These are phyloP conservation scores for Labroides dimidiatus DNA, from an alignment of 2,797 vertebrate species.

Conservation along the genomic window DNA sequence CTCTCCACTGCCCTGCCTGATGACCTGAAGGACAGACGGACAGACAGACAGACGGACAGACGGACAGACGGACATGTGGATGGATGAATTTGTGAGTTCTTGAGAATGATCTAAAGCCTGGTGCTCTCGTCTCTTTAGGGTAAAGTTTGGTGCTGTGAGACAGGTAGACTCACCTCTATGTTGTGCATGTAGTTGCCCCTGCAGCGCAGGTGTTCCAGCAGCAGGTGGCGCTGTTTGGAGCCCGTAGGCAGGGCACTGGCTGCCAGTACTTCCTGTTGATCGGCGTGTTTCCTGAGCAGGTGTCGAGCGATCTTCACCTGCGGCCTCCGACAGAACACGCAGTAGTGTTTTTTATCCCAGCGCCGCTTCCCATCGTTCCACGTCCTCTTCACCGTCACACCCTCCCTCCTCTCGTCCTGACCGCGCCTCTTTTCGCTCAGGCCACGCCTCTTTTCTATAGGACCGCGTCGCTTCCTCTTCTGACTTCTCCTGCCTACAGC, in stretches of 20 bases:
- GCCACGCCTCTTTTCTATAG: neutral
- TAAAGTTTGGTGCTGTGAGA: no score
- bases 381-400: slow-evolving; percentile 60
- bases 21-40: slow-evolving; percentile 50
- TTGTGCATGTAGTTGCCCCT: slow-evolving; percentile 73
- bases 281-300: slow-evolving; percentile 60
- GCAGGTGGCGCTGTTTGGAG: slow-evolving; percentile 67
- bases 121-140: no score
- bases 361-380: slow-evolving; percentile 50
- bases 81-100: no score
- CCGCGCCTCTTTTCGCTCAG: neutral
- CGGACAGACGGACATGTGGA: neutral
- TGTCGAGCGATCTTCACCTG: slow-evolving; percentile 74
- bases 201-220: slow-evolving; percentile 70
- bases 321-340: slow-evolving; percentile 65
- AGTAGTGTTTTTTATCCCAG: slow-evolving; percentile 73
- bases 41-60: neutral
- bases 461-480: slow-evolving; percentile 31
- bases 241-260: slow-evolving; percentile 45
- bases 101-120: no score
- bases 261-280: slow-evolving; percentile 60
- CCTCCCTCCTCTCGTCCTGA: slow-evolving; percentile 35
- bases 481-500: neutral
- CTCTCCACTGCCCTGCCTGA: slow-evolving; percentile 61
- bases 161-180: slow-evolving; percentile 55